A percentile compares a stretch with the other conserved stretches of the same genome.
These are phyloP conservation scores for Oryctolagus cuniculus DNA, from an alignment of 2,113 vertebrate genomes.

Conservation along the genomic window DNA sequence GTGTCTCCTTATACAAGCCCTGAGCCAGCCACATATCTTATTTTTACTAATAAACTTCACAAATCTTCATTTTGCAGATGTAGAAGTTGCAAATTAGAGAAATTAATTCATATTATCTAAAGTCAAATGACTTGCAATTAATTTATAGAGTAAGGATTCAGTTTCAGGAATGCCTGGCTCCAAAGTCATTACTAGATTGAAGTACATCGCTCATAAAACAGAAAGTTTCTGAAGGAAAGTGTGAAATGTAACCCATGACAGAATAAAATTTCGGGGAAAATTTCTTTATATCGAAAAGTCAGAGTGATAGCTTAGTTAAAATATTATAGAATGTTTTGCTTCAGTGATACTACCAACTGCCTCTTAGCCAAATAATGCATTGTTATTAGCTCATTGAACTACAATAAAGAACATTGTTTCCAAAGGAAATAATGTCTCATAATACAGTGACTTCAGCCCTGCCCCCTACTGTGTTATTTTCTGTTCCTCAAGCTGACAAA, in stretches of 20 bases:
- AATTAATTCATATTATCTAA: not conserved
- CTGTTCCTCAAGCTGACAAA: slow-evolving; percentile 68
- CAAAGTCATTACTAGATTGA: not conserved
- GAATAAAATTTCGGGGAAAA: slow-evolving; percentile 55
- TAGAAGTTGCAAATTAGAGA: not conserved
- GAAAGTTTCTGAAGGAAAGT: slow-evolving; percentile 11
- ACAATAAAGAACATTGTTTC: slow-evolving; percentile 68
- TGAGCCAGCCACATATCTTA: not conserved
- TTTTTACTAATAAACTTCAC: slow-evolving; percentile 21
- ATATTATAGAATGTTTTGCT: slow-evolving; percentile 75
- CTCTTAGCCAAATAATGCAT: slow-evolving; percentile 77
- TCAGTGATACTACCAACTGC: slow-evolving; percentile 62
- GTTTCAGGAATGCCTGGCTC: not conserved
- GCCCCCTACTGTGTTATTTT: slow-evolving; percentile 74
- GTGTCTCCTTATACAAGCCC: not conserved
- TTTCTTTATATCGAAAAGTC: not conserved
- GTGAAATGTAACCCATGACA: slow-evolving; percentile 57
- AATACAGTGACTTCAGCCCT: slow-evolving; percentile 71
- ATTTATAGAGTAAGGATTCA: not conserved
- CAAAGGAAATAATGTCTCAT: slow-evolving; percentile 68
- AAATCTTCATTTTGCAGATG: not conserved
- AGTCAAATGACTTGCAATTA: not conserved
- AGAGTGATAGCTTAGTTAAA: slow-evolving; percentile 35
- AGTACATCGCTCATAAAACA: not conserved
- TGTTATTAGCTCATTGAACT: slow-evolving; percentile 80